Percentiles rank a stretch among this genome's conserved stretches.
Conservation (phyloP, 2,797 vertebrate genomes). For the Scarus forsteni region DNA sequence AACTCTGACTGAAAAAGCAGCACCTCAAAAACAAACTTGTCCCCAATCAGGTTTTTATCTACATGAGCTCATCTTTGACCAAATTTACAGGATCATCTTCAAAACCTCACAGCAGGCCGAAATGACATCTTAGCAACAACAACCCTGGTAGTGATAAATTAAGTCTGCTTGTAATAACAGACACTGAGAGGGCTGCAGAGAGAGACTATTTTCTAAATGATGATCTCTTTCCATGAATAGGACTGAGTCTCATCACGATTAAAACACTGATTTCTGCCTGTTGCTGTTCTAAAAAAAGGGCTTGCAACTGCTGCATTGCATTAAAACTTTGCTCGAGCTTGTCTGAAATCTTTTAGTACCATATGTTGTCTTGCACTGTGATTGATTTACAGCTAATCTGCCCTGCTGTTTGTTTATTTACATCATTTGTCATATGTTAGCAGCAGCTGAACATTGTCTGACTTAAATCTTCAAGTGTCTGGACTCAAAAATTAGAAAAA, state of each 20-base stretch:
- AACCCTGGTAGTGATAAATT: background rate
- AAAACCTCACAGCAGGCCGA: background rate
- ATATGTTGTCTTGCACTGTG: background rate
- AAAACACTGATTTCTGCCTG: background rate
- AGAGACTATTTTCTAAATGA: background rate
- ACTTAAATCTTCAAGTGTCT: background rate
- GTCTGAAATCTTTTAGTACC: background rate
- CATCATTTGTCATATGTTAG: too few species aligned
- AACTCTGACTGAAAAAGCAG: background rate
- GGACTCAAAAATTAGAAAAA: too few species aligned
- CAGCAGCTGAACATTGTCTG: too few species aligned
- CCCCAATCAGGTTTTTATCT: too few species aligned
- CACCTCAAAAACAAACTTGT: background rate
- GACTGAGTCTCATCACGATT: slow-evolving; percentile 18
- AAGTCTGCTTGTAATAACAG: background rate
- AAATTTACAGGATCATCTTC: background rate
- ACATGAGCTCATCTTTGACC: background rate
- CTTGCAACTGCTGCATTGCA: slow-evolving; percentile 11
- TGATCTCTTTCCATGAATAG: slow-evolving; percentile 13
- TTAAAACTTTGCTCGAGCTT: slow-evolving; percentile 8
- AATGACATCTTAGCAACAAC: too few species aligned
- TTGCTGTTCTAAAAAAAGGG: slow-evolving; percentile 16
- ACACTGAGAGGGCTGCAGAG: slow-evolving; percentile 1
- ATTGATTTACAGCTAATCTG: background rate
- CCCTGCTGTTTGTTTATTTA: background rate